Evolutionary conservation across 2,797 vertebrate genomes (phyloP).

Genomic region (Sebastes alutus): DNA sequence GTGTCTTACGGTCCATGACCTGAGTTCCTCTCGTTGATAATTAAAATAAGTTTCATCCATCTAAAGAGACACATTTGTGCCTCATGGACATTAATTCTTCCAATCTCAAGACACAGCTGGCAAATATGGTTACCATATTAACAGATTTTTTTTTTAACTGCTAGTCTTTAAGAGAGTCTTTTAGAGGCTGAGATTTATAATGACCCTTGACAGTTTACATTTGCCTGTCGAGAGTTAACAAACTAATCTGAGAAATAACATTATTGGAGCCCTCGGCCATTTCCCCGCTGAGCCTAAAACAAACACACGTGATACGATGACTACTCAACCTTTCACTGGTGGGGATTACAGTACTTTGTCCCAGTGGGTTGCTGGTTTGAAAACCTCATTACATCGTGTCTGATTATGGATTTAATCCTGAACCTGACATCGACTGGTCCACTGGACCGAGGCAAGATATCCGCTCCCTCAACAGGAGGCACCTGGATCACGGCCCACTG

Average conservation of each 20-base stretch:
- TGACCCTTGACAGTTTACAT: not conserved
- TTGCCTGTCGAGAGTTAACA: slow-evolving; percentile 2
- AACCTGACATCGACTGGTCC: slow-evolving; percentile 44
- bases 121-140: not conserved
- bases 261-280: slow-evolving; percentile 18
- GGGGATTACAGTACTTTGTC: slow-evolving; percentile 36
- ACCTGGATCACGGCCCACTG: slow-evolving; percentile 16
- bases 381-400: slow-evolving; percentile 60
- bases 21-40: not conserved
- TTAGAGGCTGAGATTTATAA: not conserved
- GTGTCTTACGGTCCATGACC: not conserved
- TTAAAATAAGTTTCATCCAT: not conserved
- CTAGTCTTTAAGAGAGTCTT: not conserved
- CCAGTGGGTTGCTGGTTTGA: slow-evolving; percentile 48
- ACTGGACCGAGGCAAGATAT: slow-evolving; percentile 49
- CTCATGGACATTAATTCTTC: not conserved
- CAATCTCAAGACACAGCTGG: not conserved
- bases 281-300: slow-evolving; percentile 51
- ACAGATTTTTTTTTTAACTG: not conserved
- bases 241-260: slow-evolving; percentile 31
- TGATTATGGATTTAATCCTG: slow-evolving; percentile 59
- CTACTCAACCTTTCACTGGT: slow-evolving; percentile 36
- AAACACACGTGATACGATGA: slow-evolving; percentile 55
- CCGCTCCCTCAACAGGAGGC: slow-evolving; percentile 46
- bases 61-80: not conserved